Evolutionary conservation across 2,888 invertebrate genomes (phyloP), one percentile per base, ranked within the genome.

Genomic region (Hydriomena furcata): DNA sequence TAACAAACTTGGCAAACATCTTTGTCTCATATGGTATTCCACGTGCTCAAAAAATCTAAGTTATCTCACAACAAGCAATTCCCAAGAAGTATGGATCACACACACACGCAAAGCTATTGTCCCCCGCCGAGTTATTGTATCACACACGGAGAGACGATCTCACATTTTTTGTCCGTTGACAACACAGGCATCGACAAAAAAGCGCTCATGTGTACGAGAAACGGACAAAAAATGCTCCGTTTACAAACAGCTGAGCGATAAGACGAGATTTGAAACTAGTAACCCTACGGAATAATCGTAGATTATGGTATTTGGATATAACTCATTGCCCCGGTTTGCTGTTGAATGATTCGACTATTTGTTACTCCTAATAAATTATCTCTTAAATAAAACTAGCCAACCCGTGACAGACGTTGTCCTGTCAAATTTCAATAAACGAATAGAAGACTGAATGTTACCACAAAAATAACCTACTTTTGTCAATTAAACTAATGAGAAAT

Each of bases 201-300:
- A 60, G n/a, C 59, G 65, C 70, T 72, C 75, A 74, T 76, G 77
- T 80, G 76, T 73, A 68, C 58, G 50, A 41, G 55, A 34, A 54
- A 41, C 57, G 31, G 59, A 58, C 63, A 72, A 80, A 84, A 82
- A 82, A 73, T 45, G 64, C 50, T 72, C 64, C 68, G 68, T 75
- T 68, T 66, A 76, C 77, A 79, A 83, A 82, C 84, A 85, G 84
- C 84, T 84, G 84, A 86, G 82, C 63, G 58, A 58, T 66, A 75
- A 78, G 73, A 76, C 54, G 45, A 51, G 49, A 45, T 44, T 48
- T 53, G 28, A 27, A 55, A 35, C 52, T 37, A 40, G 49, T 49
- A 58, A 59, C 63, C 60, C 60, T 58, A 55, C 38, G 38, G 38
- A n/a, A n/a, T n/a, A n/a, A n/a, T n/a, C n/a, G n/a, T 56, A 55